Evolutionary conservation across 2,797 vertebrate species (phyloP).

Genomic region (Manis javanica): DNA sequence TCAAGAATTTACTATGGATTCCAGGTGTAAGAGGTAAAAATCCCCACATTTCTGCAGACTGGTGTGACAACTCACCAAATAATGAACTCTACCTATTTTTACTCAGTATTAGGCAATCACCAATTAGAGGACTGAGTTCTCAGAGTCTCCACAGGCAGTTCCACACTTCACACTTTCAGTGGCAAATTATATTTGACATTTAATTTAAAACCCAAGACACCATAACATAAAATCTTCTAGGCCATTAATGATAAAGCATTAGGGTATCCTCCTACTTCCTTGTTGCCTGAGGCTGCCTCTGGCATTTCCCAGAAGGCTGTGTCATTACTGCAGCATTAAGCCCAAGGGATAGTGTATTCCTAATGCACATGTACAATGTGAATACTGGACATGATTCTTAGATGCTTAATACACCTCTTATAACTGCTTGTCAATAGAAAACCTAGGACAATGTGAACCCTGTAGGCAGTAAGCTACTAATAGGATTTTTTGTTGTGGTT

Average conservation of each 20-base stretch:
- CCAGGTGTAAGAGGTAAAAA: constrained; percentile 20
- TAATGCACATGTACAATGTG: background rate
- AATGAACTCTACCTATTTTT: constrained; percentile 73
- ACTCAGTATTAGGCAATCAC: constrained; percentile 69
- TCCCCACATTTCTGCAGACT: constrained; percentile 8
- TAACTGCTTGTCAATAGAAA: background rate
- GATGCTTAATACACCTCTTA: background rate
- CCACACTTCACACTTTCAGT: constrained; percentile 82
- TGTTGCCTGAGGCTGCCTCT: background rate
- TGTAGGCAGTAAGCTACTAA: background rate
- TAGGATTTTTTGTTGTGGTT: background rate
- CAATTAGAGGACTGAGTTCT: constrained; percentile 81
- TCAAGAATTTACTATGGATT: constrained; percentile 60
- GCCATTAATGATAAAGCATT: constrained; percentile 75
- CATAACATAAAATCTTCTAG: constrained; percentile 80
- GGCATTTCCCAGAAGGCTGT: constrained; percentile 38
- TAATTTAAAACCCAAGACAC: constrained; percentile 85
- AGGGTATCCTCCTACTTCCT: constrained; percentile 35
- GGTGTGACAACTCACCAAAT: constrained; percentile 64
- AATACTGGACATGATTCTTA: background rate
- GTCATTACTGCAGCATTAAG: background rate
- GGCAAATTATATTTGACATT: constrained; percentile 87
- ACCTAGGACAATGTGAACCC: background rate
- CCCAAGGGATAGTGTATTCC: background rate
- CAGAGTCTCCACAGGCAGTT: constrained; percentile 76